Evolutionary conservation across 2,888 invertebrate genomes (phyloP).

Genomic region (Deilephila elpenor): DNA sequence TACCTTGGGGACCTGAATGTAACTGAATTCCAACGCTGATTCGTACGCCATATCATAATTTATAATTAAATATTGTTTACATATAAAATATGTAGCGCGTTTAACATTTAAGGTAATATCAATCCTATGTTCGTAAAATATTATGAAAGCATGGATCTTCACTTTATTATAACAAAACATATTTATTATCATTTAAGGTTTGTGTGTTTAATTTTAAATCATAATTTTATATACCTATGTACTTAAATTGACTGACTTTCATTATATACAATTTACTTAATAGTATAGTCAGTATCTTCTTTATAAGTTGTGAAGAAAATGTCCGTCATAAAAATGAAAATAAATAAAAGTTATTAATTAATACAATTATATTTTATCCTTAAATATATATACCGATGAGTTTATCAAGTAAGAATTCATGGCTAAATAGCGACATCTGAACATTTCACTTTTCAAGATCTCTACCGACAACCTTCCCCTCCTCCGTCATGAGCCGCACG

Average conservation of each 20-base stretch:
- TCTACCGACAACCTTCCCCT: no score
- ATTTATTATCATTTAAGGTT: not conserved
- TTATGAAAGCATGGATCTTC: not conserved
- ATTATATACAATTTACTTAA: slow-evolving; percentile 39
- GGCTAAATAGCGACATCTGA: no score
- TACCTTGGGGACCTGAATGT: slow-evolving; percentile 59
- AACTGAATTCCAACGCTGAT: slow-evolving; percentile 66
- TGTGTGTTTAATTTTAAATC: not conserved
- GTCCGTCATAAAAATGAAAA: no score
- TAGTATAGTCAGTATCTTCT: no score
- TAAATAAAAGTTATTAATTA: no score
- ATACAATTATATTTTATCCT: no score
- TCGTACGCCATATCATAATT: not conserved
- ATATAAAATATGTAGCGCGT: not conserved
- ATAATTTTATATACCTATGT: slow-evolving; percentile 24
- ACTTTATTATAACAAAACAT: not conserved
- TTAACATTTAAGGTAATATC: not conserved
- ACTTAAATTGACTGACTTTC: slow-evolving; percentile 43
- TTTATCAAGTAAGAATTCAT: no score
- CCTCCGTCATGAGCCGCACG: no score
- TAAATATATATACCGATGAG: no score
- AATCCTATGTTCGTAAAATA: not conserved
- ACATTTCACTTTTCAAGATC: no score
- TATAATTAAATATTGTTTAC: not conserved
- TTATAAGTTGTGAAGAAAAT: no score